phyloP scores from a whole-genome alignment of 2,888 invertebrate genomes.

The Drosophila mercatorum region DNA sequence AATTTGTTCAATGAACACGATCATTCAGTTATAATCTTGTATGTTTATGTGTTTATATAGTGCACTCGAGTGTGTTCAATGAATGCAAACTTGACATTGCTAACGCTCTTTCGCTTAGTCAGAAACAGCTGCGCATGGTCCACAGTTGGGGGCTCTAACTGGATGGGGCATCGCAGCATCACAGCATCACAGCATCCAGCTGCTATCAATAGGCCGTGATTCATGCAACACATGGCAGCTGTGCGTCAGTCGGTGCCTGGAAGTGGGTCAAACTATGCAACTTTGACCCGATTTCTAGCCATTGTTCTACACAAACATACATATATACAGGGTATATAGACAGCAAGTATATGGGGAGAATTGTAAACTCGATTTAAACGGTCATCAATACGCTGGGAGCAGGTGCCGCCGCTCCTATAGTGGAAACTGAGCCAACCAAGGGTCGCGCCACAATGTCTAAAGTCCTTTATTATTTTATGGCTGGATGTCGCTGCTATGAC shows the following conservation, averaged over 20 bases:
- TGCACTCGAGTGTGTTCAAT: not conserved
- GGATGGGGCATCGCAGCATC: not conserved
- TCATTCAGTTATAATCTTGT: not conserved
- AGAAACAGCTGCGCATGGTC: not conserved
- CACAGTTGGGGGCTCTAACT: constrained; percentile 2
- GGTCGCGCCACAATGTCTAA: constrained; percentile 67
- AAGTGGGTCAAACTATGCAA: constrained; percentile 73
- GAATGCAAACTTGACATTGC: constrained; percentile 9
- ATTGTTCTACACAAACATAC: not conserved
- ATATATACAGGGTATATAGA: not conserved
- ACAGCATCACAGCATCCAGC: not conserved
- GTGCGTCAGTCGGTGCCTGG: constrained; percentile 47
- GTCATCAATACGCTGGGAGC: constrained; percentile 30
- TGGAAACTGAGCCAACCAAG: constrained; percentile 34
- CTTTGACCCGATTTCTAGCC: constrained; percentile 68
- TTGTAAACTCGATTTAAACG: constrained; percentile 6
- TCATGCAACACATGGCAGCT: constrained; percentile 59
- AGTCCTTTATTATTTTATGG: constrained; percentile 62
- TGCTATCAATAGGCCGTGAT: constrained; percentile 39
- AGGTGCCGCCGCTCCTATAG: constrained; percentile 30
- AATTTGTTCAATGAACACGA: not conserved
- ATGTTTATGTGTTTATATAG: not conserved
- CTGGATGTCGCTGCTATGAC: constrained; percentile 61
- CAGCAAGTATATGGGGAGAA: not conserved
- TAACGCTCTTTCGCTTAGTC: not conserved